Percentiles rank a stretch among this genome's conserved stretches.
These are phyloP conservation scores for Micromesistius poutassou DNA, from an alignment of 2,797 vertebrate species.

Conservation along the genomic window DNA sequence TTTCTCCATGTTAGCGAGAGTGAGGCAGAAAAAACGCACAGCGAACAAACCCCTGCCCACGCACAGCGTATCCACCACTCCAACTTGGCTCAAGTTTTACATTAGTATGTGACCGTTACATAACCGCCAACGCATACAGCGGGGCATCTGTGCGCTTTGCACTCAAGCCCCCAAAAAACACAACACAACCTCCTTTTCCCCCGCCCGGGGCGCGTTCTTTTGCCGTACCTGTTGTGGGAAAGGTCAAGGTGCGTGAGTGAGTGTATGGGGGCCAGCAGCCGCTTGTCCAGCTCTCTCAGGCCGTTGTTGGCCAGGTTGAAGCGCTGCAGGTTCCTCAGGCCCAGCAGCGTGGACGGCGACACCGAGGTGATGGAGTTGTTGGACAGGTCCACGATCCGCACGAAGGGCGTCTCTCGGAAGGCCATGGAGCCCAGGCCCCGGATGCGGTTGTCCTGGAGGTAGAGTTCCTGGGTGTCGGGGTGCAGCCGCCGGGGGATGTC, in stretches of 20 bases:
- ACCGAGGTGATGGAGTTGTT: slow-evolving; percentile 90
- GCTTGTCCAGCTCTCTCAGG: slow-evolving; percentile 84
- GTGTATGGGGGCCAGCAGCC: slow-evolving; percentile 80
- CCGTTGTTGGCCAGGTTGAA: slow-evolving; percentile 87
- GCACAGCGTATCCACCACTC: not conserved
- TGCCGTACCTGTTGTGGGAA: slow-evolving; percentile 80
- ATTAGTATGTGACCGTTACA: not conserved
- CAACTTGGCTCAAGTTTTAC: not conserved
- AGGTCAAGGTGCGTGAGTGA: slow-evolving; percentile 86
- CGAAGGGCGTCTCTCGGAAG: slow-evolving; percentile 79
- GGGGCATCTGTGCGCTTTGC: not conserved
- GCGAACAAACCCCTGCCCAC: not conserved
- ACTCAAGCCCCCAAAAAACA: too few species aligned
- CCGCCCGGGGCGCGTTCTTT: not conserved
- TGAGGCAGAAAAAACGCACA: not conserved
- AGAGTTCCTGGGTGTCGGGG: slow-evolving; percentile 81
- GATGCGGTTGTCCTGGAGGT: slow-evolving; percentile 90
- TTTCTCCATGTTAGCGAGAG: not conserved
- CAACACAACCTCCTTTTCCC: too few species aligned
- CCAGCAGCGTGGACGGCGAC: slow-evolving; percentile 80
- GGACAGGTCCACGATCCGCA: slow-evolving; percentile 85
- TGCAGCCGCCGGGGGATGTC: slow-evolving; percentile 82
- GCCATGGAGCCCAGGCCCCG: slow-evolving; percentile 79
- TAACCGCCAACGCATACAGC: not conserved
- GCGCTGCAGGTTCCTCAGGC: slow-evolving; percentile 78